Evolutionary conservation across 2,113 vertebrate species (phyloP).

Genomic region (Alethe castanea): DNA sequence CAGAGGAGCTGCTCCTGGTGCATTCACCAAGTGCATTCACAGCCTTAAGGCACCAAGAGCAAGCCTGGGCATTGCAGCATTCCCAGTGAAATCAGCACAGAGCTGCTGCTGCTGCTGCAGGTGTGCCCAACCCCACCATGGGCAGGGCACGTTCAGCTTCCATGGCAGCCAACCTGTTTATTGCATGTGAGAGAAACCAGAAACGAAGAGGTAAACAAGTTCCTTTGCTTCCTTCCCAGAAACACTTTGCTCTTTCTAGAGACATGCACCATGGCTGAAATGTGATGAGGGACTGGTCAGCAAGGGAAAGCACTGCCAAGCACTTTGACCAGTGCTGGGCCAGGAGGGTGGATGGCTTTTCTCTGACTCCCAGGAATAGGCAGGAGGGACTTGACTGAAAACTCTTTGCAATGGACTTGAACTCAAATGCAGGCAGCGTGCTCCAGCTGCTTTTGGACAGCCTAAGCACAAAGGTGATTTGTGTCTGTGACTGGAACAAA

Average conservation of each 20-base stretch:
- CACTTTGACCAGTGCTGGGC: neutral
- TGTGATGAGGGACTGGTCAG: neutral
- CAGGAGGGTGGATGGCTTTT: neutral
- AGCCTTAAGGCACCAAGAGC: neutral
- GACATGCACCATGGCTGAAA: neutral
- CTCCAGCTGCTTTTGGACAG: neutral
- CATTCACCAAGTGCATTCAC: neutral
- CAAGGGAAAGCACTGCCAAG: neutral
- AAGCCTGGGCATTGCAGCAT: fast-evolving
- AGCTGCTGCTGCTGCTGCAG: neutral
- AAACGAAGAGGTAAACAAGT: neutral
- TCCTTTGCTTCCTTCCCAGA: neutral
- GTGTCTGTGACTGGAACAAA: neutral
- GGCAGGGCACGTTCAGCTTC: neutral
- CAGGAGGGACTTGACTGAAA: neutral
- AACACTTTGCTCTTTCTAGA: neutral
- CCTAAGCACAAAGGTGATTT: neutral
- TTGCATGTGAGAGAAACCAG: neutral
- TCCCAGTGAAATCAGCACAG: neutral
- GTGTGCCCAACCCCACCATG: neutral
- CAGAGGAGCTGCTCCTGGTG: neutral
- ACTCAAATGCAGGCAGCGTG: neutral
- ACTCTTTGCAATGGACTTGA: neutral
- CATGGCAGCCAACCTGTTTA: neutral
- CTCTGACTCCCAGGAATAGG: fast-evolving